Evolutionary conservation across 37 sponge, comb jelly and placozoan species (phyloP), one percentile per base, ranked within the genome.

Genomic region (Oopsacas minuta): DNA sequence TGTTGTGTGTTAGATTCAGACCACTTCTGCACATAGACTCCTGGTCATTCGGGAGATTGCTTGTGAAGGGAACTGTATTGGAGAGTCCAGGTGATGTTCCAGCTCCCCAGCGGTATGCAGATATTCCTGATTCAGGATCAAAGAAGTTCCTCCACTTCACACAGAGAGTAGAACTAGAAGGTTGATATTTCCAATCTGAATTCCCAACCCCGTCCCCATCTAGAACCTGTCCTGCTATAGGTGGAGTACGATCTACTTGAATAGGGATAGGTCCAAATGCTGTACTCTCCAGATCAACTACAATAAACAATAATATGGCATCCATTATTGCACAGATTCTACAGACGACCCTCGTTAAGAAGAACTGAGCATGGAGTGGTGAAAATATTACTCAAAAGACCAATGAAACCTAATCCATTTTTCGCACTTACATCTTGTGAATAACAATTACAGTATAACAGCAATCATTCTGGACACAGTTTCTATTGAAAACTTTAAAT

Each of bases 211-310:
- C 38, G 5, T 89, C 92, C 28, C 51, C 86, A 82, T 90, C 88
- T 17, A 81, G 35, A 0, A 90, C 86, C 12, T 30, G 17, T 0
- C 92, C 92, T 81, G 53, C 87, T n/a, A 86, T 15, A 0, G 92
- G 92, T 23, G 90, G 90, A 17, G 91, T 86, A 17, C 90, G 85
- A 82, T 94, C 95, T 22, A 92, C 89, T 10, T 52, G 52, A 3
- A 94, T 53, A 1, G 86, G 42, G 35, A 39, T 35, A 8, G 89
- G 83, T 8, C 35, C 35, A 12, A 37, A 84, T 8, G 84, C 83
- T 49, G 89, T 75, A 17, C 86, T 83, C 15, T 30, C 34, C 36
- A 92, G 87, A 37, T 86, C 90, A 87, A 89, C 94, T 94, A 83
- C n/a, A n/a, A n/a, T n/a, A n/a, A n/a, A n/a, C n/a, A n/a, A n/a